Conservation (phyloP, 2,888 invertebrate genomes). For the Drosophila gaucha region DNA sequence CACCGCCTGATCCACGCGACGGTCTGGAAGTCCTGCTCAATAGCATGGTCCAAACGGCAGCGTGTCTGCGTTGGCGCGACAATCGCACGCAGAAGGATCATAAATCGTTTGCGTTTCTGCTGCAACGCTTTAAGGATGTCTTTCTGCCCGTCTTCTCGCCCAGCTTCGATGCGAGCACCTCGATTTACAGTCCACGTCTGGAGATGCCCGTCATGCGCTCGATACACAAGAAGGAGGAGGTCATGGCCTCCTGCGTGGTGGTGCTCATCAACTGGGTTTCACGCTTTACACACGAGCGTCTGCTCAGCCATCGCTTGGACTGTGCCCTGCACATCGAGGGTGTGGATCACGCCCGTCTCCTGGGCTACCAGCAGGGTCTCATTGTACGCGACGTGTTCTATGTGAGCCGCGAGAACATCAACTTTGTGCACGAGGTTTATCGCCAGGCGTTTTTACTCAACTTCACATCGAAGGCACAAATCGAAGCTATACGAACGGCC, state of each 20-base stretch:
- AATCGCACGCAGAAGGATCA: constrained; percentile 91
- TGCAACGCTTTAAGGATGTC: constrained; percentile 95
- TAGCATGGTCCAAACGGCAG: constrained; percentile 95
- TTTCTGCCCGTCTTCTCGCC: constrained; percentile 97
- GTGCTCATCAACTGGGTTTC: constrained; percentile 96
- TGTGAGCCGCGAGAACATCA: constrained; percentile 94
- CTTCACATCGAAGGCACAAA: constrained; percentile 89
- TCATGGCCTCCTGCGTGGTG: constrained; percentile 90
- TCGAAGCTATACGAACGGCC: constrained; percentile 94
- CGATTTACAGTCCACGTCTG: constrained; percentile 93
- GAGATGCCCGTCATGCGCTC: constrained; percentile 90
- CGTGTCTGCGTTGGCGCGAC: constrained; percentile 96
- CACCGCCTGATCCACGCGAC: constrained; percentile 93
- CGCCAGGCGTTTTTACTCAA: constrained; percentile 96
- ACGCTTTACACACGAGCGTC: constrained; percentile 91
- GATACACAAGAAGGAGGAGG: constrained; percentile 87
- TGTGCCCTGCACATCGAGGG: constrained; percentile 82
- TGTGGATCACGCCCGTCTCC: constrained; percentile 81
- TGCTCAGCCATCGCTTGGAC: constrained; percentile 80
- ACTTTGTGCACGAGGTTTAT: constrained; percentile 97
- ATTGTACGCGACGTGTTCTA: constrained; percentile 95
- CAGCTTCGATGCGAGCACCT: constrained; percentile 91
- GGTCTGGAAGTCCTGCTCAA: constrained; percentile 95
- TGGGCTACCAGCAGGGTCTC: constrained; percentile 84
- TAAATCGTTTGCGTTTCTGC: constrained; percentile 94